These are phyloP conservation scores for Pristiophorus japonicus DNA, from an alignment of 2,113 vertebrate genomes.

Conservation along the genomic window DNA sequence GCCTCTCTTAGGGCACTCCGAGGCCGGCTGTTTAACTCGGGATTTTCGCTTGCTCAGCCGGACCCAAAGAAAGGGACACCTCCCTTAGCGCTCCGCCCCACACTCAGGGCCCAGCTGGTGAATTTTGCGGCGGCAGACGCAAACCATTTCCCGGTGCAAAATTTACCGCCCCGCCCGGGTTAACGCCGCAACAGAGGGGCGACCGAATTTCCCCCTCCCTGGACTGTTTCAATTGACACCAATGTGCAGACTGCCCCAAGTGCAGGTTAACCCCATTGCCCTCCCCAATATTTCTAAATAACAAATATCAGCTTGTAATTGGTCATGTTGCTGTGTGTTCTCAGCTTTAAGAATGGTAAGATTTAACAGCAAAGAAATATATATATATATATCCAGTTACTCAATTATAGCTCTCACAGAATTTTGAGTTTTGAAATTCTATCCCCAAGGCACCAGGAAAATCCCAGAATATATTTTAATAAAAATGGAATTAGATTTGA, in stretches of 20 bases:
- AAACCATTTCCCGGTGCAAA: no score
- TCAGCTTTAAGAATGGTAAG: not conserved
- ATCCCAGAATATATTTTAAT: not conserved
- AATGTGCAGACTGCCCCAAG: not conserved
- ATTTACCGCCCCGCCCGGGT: no score
- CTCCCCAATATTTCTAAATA: not conserved
- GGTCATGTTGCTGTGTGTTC: not conserved
- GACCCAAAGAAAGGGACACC: no score
- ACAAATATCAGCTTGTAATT: not conserved
- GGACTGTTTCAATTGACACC: not conserved
- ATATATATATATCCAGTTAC: not conserved
- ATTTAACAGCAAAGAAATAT: not conserved
- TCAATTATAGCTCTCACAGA: not conserved
- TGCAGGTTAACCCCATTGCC: not conserved
- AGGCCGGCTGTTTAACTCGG: no score
- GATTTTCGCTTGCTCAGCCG: no score
- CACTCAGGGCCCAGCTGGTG: no score
- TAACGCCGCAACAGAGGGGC: no score
- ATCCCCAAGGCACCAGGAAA: not conserved
- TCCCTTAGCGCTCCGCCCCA: no score
- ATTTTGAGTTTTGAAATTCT: slow-evolving; percentile 12
- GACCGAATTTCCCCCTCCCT: no score
- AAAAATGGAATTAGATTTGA: not conserved
- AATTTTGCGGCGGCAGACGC: no score
- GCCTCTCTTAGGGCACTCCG: no score